Evolutionary conservation across 2,888 invertebrate genomes (phyloP).

Genomic region (Parnassius glacialis): DNA sequence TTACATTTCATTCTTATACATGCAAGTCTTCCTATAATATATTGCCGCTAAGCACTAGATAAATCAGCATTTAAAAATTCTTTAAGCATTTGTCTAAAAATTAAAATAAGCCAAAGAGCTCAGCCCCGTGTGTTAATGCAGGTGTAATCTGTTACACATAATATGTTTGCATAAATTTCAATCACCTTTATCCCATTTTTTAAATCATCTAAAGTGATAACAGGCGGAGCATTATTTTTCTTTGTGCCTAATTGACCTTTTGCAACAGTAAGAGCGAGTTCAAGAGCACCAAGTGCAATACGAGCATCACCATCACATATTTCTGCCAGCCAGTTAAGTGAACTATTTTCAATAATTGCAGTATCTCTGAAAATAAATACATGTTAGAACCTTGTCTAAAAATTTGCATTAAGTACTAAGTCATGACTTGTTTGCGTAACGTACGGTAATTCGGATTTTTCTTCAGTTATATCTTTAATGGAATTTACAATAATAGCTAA

Average conservation of each 20-base stretch:
- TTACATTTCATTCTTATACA: too few species aligned
- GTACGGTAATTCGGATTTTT: conserved; percentile 27
- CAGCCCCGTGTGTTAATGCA: too few species aligned
- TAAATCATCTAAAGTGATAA: conserved; percentile 84
- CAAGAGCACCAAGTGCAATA: conserved; percentile 87
- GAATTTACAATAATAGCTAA: conserved; percentile 49
- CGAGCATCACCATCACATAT: conserved; percentile 92
- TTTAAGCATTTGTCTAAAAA: too few species aligned
- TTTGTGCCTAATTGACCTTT: conserved; percentile 41
- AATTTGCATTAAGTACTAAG: too few species aligned
- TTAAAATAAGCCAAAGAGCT: too few species aligned
- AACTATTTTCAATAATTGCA: conserved; percentile 74
- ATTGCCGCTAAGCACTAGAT: too few species aligned
- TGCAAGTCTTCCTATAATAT: too few species aligned
- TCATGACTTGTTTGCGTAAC: not conserved
- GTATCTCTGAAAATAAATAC: conserved; percentile 15
- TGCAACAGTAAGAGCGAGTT: conserved; percentile 83
- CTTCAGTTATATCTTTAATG: conserved; percentile 34
- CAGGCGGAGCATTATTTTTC: conserved; percentile 40
- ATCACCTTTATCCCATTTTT: conserved; percentile 86
- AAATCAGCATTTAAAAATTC: too few species aligned
- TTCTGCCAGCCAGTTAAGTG: conserved; percentile 86
- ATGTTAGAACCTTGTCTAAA: not conserved
- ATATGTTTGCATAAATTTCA: conserved; percentile 2
- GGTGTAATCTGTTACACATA: too few species aligned